phyloP scores from a whole-genome alignment of 1,140 invertebrate genomes.

The Trachelipus rathkii region DNA sequence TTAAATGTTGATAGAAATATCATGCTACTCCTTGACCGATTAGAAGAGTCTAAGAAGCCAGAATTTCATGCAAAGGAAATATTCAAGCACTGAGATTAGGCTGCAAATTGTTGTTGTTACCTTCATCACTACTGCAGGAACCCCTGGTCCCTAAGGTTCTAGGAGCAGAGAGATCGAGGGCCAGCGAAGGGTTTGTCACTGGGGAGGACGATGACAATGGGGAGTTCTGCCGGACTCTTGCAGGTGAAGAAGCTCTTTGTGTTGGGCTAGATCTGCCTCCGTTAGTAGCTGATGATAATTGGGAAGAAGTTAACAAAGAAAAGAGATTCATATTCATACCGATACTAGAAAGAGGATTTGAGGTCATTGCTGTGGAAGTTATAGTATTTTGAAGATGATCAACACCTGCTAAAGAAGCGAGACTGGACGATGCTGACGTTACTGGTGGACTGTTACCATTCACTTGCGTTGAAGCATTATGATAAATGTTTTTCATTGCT shows the following conservation, averaged over 20 bases:
- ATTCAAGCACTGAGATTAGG: not conserved
- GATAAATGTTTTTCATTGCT: constrained; percentile 44
- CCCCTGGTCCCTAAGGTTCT: constrained; percentile 24
- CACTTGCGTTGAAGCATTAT: constrained; percentile 33
- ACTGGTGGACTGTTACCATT: constrained; percentile 40
- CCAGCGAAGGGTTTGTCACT: not conserved
- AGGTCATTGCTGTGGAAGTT: constrained; percentile 20
- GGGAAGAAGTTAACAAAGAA: constrained; percentile 43
- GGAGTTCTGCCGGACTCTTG: constrained; percentile 33
- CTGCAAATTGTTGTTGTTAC: constrained; percentile 35
- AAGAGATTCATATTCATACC: constrained; percentile 44
- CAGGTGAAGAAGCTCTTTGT: constrained; percentile 23
- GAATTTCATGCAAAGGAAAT: too few species aligned
- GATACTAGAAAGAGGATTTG: constrained; percentile 35
- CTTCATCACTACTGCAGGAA: constrained; percentile 45
- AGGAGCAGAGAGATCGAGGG: not conserved
- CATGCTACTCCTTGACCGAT: too few species aligned
- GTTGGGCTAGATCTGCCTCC: constrained; percentile 12
- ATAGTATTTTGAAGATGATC: not conserved
- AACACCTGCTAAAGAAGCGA: not conserved
- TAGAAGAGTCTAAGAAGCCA: too few species aligned
- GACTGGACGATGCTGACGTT: constrained; percentile 7
- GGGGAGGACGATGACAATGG: constrained; percentile 28
- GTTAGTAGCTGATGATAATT: constrained; percentile 38
- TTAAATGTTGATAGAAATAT: too few species aligned